Evolutionary conservation across 2,113 vertebrate species (phyloP).

Genomic region (Bos indicus): DNA sequence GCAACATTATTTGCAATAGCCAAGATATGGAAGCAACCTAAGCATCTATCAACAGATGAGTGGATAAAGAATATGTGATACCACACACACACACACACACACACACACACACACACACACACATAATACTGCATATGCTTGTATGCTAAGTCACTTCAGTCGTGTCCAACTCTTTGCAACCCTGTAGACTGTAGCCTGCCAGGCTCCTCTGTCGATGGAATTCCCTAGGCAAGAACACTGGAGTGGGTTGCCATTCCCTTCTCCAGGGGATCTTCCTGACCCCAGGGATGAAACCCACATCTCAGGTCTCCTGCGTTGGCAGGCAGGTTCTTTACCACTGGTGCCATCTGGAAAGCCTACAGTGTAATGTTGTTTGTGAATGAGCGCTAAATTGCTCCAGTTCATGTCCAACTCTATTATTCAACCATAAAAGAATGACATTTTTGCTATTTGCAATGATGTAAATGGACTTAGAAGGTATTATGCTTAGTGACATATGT

Average conservation of each 20-base stretch:
- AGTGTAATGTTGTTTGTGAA: background rate
- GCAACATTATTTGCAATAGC: background rate
- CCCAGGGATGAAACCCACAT: background rate
- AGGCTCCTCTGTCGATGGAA: background rate
- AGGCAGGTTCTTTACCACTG: background rate
- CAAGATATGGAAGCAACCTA: background rate
- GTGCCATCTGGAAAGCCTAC: background rate
- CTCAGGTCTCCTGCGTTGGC: background rate
- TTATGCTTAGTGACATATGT: background rate
- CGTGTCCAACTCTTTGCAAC: rapidly evolving
- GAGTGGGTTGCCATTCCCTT: background rate
- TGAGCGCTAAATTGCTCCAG: background rate
- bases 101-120: background rate
- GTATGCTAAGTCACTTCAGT: background rate
- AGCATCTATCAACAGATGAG: background rate
- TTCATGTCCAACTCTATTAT: background rate
- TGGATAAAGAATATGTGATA: background rate
- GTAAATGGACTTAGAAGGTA: background rate
- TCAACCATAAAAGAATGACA: background rate
- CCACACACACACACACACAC: background rate
- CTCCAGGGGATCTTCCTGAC: background rate
- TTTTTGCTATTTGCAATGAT: background rate
- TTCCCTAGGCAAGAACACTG: background rate
- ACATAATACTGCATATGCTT: background rate
- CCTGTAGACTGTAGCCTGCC: background rate